A percentile compares a stretch with the other conserved stretches of the same genome.
phyloP scores from a whole-genome alignment of 2,888 invertebrate genomes.

The Chesias legatella region DNA sequence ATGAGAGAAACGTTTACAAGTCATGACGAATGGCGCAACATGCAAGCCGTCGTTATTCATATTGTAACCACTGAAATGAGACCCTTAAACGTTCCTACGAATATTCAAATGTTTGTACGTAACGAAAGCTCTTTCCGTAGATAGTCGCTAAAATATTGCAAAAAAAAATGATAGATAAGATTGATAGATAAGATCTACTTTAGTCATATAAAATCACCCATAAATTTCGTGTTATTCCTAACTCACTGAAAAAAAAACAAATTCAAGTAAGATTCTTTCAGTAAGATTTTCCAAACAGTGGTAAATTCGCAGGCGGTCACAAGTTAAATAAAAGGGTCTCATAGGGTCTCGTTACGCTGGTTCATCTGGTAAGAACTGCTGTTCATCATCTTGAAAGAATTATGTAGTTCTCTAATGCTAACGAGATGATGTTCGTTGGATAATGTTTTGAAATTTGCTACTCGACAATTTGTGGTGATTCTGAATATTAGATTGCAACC shows the following conservation, averaged over 20 bases:
- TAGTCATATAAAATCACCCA: too few species aligned
- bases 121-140: too few species aligned
- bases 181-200: too few species aligned
- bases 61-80: slow-evolving; percentile 45
- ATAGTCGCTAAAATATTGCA: too few species aligned
- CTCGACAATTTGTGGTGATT: neutral
- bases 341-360: slow-evolving; percentile 40
- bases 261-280: too few species aligned
- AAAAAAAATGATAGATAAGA: too few species aligned
- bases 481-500: too few species aligned
- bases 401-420: slow-evolving; percentile 44
- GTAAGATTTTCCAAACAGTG: too few species aligned
- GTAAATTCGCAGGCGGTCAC: too few species aligned
- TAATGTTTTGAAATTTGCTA: slow-evolving; percentile 9
- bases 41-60: slow-evolving; percentile 61
- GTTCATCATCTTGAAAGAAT: slow-evolving; percentile 58
- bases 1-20: slow-evolving; percentile 63
- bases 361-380: slow-evolving; percentile 52
- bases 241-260: too few species aligned
- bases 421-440: slow-evolving; percentile 33
- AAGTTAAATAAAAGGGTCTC: slow-evolving; percentile 5
- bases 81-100: slow-evolving; percentile 28
- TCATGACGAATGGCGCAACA: slow-evolving; percentile 57
- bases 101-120: neutral
- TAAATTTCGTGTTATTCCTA: too few species aligned